Evolutionary conservation across 2,797 vertebrate genomes (phyloP).

Genomic region (Pangasius djambal): DNA sequence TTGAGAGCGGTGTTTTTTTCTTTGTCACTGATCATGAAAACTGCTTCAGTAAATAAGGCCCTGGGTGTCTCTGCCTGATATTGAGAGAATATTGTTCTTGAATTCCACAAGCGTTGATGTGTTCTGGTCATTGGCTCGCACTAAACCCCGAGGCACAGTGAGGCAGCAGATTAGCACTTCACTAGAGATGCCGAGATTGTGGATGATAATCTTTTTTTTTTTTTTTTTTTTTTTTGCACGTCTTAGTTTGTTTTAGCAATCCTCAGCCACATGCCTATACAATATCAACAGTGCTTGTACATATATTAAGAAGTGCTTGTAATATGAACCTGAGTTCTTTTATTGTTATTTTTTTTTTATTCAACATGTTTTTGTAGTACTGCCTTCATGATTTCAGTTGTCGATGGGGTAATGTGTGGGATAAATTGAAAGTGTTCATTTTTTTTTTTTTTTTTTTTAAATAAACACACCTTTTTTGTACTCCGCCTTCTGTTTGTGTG

Average conservation of each 20-base stretch:
- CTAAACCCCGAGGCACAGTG: neutral
- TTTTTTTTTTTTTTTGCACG: constrained; percentile 60
- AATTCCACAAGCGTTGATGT: constrained; percentile 63
- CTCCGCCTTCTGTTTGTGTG: neutral
- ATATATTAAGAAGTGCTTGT: constrained; percentile 78
- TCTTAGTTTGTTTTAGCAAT: constrained; percentile 67
- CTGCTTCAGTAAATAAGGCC: constrained; percentile 16
- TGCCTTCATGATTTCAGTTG: constrained; percentile 77
- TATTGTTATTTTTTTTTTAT: constrained; percentile 61
- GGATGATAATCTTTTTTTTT: constrained; percentile 61
- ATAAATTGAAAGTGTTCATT: constrained; percentile 73
- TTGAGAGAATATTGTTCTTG: constrained; percentile 45
- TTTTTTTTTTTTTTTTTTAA: constrained; percentile 73
- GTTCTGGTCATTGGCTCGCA: constrained; percentile 13
- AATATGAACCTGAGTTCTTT: constrained; percentile 64
- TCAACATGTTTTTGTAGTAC: constrained; percentile 79
- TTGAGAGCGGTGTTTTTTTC: neutral
- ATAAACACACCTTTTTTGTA: constrained; percentile 66
- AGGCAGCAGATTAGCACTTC: constrained; percentile 15
- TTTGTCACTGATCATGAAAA: neutral
- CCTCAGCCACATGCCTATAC: constrained; percentile 73
- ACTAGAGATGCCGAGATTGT: constrained; percentile 61
- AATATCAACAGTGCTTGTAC: constrained; percentile 73
- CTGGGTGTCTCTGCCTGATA: constrained; percentile 12
- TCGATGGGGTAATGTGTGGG: constrained; percentile 72